Evolutionary conservation across 2,888 invertebrate genomes (phyloP).

Genomic region (Oscheius sp.): DNA sequence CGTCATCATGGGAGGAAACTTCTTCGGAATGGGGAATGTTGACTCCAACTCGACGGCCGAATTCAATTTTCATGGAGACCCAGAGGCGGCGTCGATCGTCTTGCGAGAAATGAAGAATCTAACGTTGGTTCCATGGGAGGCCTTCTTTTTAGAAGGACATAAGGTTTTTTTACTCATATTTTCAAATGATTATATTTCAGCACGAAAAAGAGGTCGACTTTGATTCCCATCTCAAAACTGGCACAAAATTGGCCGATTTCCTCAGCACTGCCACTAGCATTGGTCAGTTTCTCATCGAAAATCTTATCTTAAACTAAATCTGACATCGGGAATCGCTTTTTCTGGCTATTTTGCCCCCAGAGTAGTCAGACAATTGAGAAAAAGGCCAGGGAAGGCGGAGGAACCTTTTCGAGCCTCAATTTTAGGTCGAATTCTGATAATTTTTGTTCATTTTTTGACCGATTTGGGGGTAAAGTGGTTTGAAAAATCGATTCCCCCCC

Average conservation of each 20-base stretch:
- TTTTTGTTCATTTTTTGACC: no score
- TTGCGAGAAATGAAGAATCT: slow-evolving; percentile 77
- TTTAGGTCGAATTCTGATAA: no score
- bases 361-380: no score
- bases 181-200: no score
- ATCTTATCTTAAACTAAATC: no score
- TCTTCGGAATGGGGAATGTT: slow-evolving; percentile 70
- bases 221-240: slow-evolving; percentile 45
- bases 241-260: slow-evolving; percentile 40
- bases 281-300: slow-evolving; percentile 23
- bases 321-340: no score
- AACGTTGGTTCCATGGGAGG: slow-evolving; percentile 79
- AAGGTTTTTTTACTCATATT: no score
- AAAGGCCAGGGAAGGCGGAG: no score
- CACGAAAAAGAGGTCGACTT: slow-evolving; percentile 48
- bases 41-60: slow-evolving; percentile 75
- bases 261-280: slow-evolving; percentile 38
- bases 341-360: no score
- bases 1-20: slow-evolving; percentile 68
- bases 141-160: slow-evolving; percentile 54
- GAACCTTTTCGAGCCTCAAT: no score
- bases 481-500: no score
- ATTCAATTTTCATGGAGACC: slow-evolving; percentile 82
- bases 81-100: slow-evolving; percentile 82
- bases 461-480: no score